Evolutionary conservation across 2,113 vertebrate species (phyloP).

Genomic region (Meles meles): DNA sequence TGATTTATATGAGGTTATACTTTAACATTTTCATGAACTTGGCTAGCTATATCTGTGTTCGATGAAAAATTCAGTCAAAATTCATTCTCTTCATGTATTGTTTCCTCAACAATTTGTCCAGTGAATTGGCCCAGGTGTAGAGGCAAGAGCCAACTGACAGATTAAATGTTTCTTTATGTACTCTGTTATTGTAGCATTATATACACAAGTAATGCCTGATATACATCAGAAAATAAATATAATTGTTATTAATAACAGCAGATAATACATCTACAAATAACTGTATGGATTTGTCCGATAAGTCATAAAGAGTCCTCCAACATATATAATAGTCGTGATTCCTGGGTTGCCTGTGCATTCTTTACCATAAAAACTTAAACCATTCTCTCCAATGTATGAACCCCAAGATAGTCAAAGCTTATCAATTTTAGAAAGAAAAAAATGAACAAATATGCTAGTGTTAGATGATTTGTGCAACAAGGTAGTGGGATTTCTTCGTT

Average conservation of each 20-base stretch:
- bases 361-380: neutral
- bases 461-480: neutral
- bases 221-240: neutral
- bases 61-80: neutral
- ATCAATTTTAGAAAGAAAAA: neutral
- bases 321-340: neutral
- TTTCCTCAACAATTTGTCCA: neutral
- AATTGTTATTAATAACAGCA: neutral
- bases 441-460: neutral
- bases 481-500: neutral
- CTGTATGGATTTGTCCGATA: neutral
- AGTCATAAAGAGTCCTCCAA: neutral
- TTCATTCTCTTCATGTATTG: neutral
- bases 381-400: neutral
- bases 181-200: neutral
- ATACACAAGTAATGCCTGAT: neutral
- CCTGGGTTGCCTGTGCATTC: neutral
- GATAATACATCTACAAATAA: neutral
- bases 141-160: neutral
- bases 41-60: neutral
- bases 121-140: neutral
- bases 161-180: neutral
- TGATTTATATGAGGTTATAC: neutral
- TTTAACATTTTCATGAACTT: neutral
- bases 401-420: neutral